phyloP scores from a whole-genome alignment of 2,888 invertebrate genomes.

The Microctonus hyperodae region DNA sequence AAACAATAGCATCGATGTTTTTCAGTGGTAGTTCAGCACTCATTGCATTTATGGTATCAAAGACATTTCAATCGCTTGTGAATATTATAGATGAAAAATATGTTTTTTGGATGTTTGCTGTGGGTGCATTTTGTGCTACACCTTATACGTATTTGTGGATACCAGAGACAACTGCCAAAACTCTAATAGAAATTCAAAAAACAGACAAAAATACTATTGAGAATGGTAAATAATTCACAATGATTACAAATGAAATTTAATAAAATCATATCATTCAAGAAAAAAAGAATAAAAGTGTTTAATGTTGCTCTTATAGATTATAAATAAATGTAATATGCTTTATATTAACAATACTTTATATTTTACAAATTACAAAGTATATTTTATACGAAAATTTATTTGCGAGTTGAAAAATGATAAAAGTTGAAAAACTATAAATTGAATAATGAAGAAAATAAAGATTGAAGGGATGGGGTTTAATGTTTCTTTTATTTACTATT shows the following conservation, averaged over 20 bases:
- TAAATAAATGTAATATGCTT: background rate
- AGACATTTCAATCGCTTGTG: slow-evolving; percentile 52
- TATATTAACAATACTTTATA: background rate
- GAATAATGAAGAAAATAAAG: background rate
- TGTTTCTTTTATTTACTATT: background rate
- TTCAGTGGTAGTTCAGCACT: slow-evolving; percentile 46
- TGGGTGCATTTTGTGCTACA: slow-evolving; percentile 42
- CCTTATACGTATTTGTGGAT: slow-evolving; percentile 50
- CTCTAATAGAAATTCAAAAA: slow-evolving; percentile 53
- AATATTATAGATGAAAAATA: slow-evolving; percentile 50
- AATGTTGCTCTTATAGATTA: background rate
- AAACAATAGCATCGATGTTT: slow-evolving; percentile 51
- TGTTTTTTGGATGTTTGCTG: slow-evolving; percentile 54
- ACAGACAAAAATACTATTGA: background rate
- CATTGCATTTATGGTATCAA: slow-evolving; percentile 47
- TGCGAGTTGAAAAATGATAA: background rate
- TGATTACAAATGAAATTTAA: background rate
- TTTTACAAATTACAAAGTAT: background rate
- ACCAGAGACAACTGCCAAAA: slow-evolving; percentile 56
- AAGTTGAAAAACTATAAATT: background rate
- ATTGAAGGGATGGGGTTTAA: background rate
- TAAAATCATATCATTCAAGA: background rate
- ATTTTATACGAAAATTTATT: background rate
- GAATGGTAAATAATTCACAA: background rate
- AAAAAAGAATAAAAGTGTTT: background rate